These are phyloP conservation scores for Gymnodraco acuticeps DNA, from an alignment of 2,797 vertebrate species.

Conservation along the genomic window DNA sequence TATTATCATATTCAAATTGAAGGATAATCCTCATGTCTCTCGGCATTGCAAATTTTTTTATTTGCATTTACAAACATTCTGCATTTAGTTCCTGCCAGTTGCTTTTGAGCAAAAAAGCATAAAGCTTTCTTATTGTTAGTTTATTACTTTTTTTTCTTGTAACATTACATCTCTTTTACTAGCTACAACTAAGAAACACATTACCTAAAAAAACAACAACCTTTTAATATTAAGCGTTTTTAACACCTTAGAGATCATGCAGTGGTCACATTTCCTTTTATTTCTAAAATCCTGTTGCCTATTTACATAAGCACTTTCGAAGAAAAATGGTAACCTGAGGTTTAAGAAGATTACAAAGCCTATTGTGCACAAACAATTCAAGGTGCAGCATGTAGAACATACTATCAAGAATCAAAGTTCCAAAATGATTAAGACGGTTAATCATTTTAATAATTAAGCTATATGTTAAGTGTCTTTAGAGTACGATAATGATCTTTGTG, in stretches of 20 bases:
- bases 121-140: too few species aligned
- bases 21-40: not conserved
- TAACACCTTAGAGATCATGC: too few species aligned
- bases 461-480: not conserved
- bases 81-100: conserved; percentile 4
- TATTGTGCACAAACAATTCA: too few species aligned
- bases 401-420: not conserved
- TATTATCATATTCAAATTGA: conserved; percentile 55
- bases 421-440: not conserved
- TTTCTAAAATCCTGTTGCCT: too few species aligned
- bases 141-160: not conserved
- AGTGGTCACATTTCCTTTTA: too few species aligned
- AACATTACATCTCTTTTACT: not conserved
- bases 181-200: not conserved
- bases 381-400: not conserved
- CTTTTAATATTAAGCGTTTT: too few species aligned
- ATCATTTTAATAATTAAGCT: not conserved
- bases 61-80: conserved; percentile 46
- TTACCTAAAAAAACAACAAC: too few species aligned
- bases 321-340: too few species aligned
- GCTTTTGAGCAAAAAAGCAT: too few species aligned
- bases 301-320: too few species aligned
- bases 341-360: too few species aligned
- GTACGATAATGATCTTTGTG: not conserved
- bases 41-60: conserved; percentile 41